Evolutionary conservation across 2,797 vertebrate species (phyloP).

Genomic region (Saxicola maurus): DNA sequence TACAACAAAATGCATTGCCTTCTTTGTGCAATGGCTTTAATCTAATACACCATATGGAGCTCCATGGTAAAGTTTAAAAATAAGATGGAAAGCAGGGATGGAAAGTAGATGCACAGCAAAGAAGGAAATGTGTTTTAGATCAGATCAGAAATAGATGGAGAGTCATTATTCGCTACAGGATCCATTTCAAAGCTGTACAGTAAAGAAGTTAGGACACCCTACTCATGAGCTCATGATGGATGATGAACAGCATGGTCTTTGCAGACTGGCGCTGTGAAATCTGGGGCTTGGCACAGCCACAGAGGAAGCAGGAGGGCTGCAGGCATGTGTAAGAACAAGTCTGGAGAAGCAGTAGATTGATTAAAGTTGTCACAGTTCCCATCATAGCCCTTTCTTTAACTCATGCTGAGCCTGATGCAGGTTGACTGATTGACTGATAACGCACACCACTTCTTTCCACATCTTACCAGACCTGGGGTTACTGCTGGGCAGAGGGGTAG

Average conservation of each 20-base stretch:
- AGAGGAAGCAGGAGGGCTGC: constrained; percentile 36
- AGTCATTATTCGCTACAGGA: constrained; percentile 18
- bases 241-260: constrained; percentile 45
- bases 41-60: background rate
- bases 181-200: constrained; percentile 31
- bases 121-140: constrained; percentile 46
- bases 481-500: background rate
- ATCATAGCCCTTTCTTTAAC: background rate
- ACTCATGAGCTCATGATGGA: constrained; percentile 29
- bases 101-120: background rate
- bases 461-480: background rate
- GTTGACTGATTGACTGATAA: constrained; percentile 19
- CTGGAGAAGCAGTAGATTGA: constrained; percentile 35
- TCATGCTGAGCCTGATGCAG: background rate
- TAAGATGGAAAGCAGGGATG: background rate
- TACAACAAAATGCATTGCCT: background rate
- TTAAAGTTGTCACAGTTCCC: constrained; percentile 49
- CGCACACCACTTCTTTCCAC: background rate
- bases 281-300: constrained; percentile 50
- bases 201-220: constrained; percentile 23
- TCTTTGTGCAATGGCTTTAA: background rate
- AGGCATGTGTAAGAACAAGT: constrained; percentile 30
- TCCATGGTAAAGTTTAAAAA: constrained; percentile 18
- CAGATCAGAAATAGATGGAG: constrained; percentile 30
- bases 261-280: constrained; percentile 24